Conservation (phyloP, 1,140 invertebrate species). For the Drosophila obscura region DNA sequence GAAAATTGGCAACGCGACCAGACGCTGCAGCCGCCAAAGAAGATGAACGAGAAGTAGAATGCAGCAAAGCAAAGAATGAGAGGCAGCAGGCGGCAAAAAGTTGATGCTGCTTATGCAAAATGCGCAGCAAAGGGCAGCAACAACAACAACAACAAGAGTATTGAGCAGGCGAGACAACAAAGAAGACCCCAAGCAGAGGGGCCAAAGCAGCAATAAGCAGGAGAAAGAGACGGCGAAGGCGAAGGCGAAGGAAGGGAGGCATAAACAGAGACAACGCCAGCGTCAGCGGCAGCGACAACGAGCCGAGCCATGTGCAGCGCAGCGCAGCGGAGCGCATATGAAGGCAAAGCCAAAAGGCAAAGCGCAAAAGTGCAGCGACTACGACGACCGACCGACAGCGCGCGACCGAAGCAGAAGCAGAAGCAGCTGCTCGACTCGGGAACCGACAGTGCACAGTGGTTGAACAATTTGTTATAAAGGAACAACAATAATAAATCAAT, state of each 20-base stretch:
- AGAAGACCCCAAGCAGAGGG: constrained; percentile 62
- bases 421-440: constrained; percentile 35
- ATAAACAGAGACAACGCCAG: not conserved
- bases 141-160: constrained; percentile 29
- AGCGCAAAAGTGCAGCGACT: constrained; percentile 73
- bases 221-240: constrained; percentile 1
- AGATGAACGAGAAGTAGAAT: not conserved
- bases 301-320: constrained; percentile 12
- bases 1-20: constrained; percentile 52
- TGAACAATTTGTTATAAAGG: not conserved
- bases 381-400: constrained; percentile 17
- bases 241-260: not conserved
- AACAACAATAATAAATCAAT: not conserved
- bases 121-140: constrained; percentile 45
- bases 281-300: constrained; percentile 1
- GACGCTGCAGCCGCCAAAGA: not conserved
- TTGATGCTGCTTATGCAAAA: constrained; percentile 65
- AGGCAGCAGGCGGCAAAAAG: constrained; percentile 24
- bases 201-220: not conserved
- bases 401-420: constrained; percentile 31
- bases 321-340: constrained; percentile 45
- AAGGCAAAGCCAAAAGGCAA: constrained; percentile 75
- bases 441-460: constrained; percentile 33
- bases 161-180: constrained; percentile 70
- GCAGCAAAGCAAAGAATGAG: constrained; percentile 22